phyloP scores from a whole-genome alignment of 2,797 vertebrate genomes.

The Poeciliopsis turneri region DNA sequence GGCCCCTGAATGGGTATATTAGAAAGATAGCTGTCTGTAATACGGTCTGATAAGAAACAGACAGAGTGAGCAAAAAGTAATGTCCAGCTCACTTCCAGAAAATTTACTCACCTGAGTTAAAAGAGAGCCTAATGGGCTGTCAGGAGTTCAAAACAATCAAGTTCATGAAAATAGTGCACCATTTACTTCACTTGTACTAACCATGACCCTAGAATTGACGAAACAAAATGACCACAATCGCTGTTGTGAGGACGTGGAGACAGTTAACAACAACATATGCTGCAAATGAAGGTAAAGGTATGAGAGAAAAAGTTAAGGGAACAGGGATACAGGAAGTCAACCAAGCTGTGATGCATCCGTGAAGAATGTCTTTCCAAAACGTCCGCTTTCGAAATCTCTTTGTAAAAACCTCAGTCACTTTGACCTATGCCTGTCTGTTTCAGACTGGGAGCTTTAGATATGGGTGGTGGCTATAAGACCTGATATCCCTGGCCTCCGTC shows the following conservation, averaged over 20 bases:
- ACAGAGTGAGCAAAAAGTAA: constrained; percentile 22
- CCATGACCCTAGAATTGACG: constrained; percentile 2
- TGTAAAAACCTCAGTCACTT: not conserved
- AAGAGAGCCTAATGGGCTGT: constrained; percentile 42
- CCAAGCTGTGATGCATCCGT: not conserved
- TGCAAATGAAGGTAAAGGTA: not conserved
- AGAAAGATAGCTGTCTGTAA: constrained; percentile 62
- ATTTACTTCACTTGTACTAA: constrained; percentile 41
- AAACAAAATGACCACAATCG: constrained; percentile 17
- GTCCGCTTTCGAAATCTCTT: not conserved
- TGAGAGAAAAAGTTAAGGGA: not conserved
- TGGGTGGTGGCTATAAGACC: constrained; percentile 53
- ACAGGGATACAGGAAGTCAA: not conserved
- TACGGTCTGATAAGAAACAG: constrained; percentile 58
- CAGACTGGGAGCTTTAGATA: constrained; percentile 32
- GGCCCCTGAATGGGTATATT: constrained; percentile 65
- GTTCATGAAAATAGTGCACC: constrained; percentile 49
- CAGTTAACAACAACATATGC: not conserved
- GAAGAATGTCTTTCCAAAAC: not conserved
- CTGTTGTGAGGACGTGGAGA: not conserved
- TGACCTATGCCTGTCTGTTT: constrained; percentile 19
- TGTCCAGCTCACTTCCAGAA: constrained; percentile 60
- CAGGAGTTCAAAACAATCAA: constrained; percentile 47
- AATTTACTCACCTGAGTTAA: constrained; percentile 63
- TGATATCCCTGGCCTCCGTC: constrained; percentile 60